Evolutionary conservation across 1,140 invertebrate species (phyloP).

Genomic region (Rhysida immarginata): DNA sequence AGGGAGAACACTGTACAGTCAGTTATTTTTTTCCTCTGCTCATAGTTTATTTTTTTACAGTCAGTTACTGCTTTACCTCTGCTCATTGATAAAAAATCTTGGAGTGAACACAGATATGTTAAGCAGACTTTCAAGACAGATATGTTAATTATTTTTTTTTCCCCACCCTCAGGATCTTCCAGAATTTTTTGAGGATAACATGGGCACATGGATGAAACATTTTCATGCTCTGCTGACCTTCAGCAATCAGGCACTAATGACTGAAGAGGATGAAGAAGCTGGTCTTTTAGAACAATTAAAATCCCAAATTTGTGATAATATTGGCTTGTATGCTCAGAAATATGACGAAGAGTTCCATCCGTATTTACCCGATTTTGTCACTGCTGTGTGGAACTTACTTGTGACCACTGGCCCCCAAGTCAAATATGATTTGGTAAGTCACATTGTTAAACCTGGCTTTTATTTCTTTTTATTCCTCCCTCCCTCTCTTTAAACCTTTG

Average conservation of each 20-base stretch:
- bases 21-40: too few relatives aligned
- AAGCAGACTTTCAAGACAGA: too few relatives aligned
- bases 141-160: background rate
- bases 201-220: conserved; percentile 82
- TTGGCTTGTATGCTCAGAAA: conserved; percentile 86
- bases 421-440: conserved; percentile 77
- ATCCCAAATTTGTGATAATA: conserved; percentile 90
- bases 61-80: too few relatives aligned
- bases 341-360: conserved; percentile 92
- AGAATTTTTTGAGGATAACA: conserved; percentile 97
- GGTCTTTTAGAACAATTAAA: conserved; percentile 80
- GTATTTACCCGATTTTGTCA: conserved; percentile 78
- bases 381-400: conserved; percentile 78
- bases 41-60: too few relatives aligned
- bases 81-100: background rate
- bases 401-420: conserved; percentile 63
- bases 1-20: too few relatives aligned
- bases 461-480: too few relatives aligned
- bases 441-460: too few relatives aligned
- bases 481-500: too few relatives aligned
- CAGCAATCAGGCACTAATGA: conserved; percentile 45
- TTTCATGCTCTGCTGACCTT: conserved; percentile 63
- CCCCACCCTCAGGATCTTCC: conserved; percentile 57
- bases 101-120: conserved; percentile 1
- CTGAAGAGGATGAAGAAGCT: conserved; percentile 68